A percentile compares a stretch with the other conserved stretches of the same genome.
phyloP scores from a whole-genome alignment of 2,113 vertebrate genomes.

The Cryptoleucopteryx plumbea region DNA sequence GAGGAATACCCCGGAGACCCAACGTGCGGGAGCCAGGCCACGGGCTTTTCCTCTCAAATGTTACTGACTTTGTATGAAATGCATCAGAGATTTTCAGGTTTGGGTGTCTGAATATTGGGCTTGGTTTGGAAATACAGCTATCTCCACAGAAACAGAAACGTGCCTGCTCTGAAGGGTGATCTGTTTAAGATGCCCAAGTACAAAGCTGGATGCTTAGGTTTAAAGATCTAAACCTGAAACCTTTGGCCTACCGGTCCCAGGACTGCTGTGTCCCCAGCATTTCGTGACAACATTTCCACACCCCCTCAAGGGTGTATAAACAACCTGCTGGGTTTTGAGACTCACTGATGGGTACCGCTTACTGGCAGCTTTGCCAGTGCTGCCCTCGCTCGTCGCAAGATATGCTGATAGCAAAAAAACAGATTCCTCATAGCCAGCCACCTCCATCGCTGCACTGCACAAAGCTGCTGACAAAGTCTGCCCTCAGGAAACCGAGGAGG shows the following conservation, averaged over 20 bases:
- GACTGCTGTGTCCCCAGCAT: background rate
- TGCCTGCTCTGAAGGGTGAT: background rate
- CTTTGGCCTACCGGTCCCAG: background rate
- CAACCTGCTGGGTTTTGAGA: background rate
- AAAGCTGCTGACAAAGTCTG: background rate
- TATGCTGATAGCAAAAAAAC: background rate
- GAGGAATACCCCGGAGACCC: background rate
- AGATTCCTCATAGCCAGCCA: rapidly evolving
- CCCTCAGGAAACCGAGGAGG: background rate
- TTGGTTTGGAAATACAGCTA: background rate
- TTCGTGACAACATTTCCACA: background rate
- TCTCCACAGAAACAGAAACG: background rate
- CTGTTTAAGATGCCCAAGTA: background rate
- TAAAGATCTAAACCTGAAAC: background rate
- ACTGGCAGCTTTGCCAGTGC: background rate
- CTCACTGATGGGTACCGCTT: background rate
- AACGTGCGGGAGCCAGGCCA: background rate
- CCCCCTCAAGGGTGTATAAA: background rate
- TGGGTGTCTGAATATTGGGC: background rate
- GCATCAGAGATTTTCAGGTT: background rate
- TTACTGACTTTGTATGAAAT: background rate
- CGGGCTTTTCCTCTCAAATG: background rate
- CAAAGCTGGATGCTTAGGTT: background rate
- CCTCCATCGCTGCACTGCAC: background rate
- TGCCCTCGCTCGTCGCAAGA: background rate